These are phyloP conservation scores for Koerneria pararmatus DNA, from an alignment of 2,888 invertebrate genomes.

Conservation along the genomic window DNA sequence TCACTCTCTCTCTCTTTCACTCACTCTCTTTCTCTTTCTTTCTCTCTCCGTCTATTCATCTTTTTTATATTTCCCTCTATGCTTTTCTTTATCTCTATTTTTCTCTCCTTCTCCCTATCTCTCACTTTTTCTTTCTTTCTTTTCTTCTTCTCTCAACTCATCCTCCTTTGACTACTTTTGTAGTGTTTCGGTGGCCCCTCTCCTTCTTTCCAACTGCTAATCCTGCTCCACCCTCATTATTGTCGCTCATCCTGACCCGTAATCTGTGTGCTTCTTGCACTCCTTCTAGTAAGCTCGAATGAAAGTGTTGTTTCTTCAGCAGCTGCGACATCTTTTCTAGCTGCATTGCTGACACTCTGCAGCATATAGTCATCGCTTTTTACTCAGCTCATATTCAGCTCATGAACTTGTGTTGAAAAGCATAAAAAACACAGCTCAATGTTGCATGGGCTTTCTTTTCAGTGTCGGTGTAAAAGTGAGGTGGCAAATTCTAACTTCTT, in stretches of 20 bases:
- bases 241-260: neutral
- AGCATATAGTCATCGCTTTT: neutral
- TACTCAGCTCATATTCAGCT: neutral
- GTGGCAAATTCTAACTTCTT: too few species aligned
- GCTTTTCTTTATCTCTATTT: neutral
- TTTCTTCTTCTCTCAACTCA: neutral
- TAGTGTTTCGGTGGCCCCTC: neutral
- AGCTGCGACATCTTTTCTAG: neutral
- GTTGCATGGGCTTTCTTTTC: too few species aligned
- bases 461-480: too few species aligned
- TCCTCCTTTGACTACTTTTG: neutral
- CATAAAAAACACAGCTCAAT: too few species aligned
- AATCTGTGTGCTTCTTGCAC: constrained; percentile 3
- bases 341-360: neutral
- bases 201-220: neutral
- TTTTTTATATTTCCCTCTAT: constrained; percentile 5
- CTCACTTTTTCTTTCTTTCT: neutral
- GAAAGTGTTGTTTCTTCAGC: neutral
- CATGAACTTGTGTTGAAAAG: too few species aligned
- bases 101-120: neutral
- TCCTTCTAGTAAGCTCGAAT: too few species aligned
- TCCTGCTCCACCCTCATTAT: neutral
- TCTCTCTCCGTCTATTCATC: constrained; percentile 15
- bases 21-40: neutral
- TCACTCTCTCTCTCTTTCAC: neutral